A percentile compares a stretch with the other conserved stretches of the same genome.
phyloP scores from a whole-genome alignment of 2,888 invertebrate genomes.

The Chesias legatella region DNA sequence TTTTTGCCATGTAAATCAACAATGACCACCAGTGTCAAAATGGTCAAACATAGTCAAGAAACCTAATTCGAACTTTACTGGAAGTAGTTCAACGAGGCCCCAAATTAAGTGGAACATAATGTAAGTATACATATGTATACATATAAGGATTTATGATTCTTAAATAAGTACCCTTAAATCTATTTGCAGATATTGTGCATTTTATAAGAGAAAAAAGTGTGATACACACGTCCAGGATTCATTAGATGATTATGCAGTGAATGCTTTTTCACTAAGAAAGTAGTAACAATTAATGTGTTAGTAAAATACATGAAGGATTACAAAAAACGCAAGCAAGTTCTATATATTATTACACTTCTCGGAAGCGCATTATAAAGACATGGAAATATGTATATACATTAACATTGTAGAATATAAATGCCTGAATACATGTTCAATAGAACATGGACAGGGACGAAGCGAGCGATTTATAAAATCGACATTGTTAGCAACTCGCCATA shows the following conservation, averaged over 20 bases:
- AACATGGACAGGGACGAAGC: conserved; percentile 17
- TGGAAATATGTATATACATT: conserved; percentile 27
- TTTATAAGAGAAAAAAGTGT: conserved; percentile 1
- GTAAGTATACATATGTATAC: too few species aligned
- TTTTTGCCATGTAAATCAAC: too few species aligned
- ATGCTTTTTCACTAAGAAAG: background rate
- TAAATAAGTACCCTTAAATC: conserved; percentile 1
- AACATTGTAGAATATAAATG: conserved; percentile 42
- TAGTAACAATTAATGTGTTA: conserved; percentile 9
- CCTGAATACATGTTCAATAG: conserved; percentile 32
- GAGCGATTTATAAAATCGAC: conserved; percentile 27
- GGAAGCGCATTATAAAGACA: conserved; percentile 47
- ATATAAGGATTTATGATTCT: too few species aligned
- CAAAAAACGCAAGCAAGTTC: conserved; percentile 30
- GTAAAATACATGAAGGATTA: conserved; percentile 16
- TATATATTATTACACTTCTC: conserved; percentile 55
- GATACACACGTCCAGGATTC: conserved; percentile 7
- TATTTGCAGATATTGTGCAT: conserved; percentile 15
- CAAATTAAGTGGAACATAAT: too few species aligned
- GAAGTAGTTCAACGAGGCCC: too few species aligned
- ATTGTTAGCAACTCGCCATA: conserved; percentile 14
- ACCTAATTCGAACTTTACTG: too few species aligned
- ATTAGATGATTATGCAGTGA: conserved; percentile 6
- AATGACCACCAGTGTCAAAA: too few species aligned
- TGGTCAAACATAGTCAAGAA: too few species aligned